These are phyloP conservation scores for Hippoglossus stenolepis DNA, from an alignment of 2,113 vertebrate species.

Conservation along the genomic window DNA sequence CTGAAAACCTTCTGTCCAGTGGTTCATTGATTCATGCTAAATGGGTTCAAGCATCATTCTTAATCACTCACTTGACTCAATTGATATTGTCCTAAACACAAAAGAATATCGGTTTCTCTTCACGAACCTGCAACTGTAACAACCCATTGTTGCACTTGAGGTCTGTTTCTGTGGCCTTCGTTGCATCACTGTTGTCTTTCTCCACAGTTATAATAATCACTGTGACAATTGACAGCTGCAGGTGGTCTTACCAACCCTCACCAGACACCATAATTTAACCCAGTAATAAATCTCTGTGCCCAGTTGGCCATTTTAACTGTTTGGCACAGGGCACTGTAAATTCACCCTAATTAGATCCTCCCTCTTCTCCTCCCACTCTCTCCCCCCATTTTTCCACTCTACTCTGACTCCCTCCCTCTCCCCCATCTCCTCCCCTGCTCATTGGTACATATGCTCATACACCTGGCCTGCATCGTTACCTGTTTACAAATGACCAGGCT, in stretches of 20 bases:
- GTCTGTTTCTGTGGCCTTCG: slow-evolving; percentile 35
- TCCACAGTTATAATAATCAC: slow-evolving; percentile 67
- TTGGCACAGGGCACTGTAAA: slow-evolving; percentile 80
- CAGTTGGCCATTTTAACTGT: slow-evolving; percentile 80
- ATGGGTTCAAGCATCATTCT: slow-evolving; percentile 71
- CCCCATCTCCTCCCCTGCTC: slow-evolving; percentile 71
- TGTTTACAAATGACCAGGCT: slow-evolving; percentile 97
- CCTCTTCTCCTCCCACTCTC: slow-evolving; percentile 65
- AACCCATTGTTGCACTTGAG: slow-evolving; percentile 4
- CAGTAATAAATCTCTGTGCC: slow-evolving; percentile 78
- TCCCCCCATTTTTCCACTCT: slow-evolving; percentile 53
- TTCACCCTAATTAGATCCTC: slow-evolving; percentile 80
- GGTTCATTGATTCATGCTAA: slow-evolving; percentile 80
- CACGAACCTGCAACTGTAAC: slow-evolving; percentile 22
- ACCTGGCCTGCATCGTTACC: slow-evolving; percentile 95
- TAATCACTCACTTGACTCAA: slow-evolving; percentile 70
- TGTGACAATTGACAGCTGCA: slow-evolving; percentile 73
- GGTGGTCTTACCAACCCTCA: slow-evolving; percentile 68
- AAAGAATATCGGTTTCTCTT: slow-evolving; percentile 49
- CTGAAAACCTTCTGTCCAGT: slow-evolving; percentile 72
- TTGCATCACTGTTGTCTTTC: slow-evolving; percentile 40
- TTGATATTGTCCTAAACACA: slow-evolving; percentile 68
- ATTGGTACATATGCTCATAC: slow-evolving; percentile 86
- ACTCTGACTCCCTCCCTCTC: slow-evolving; percentile 56
- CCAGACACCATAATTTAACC: slow-evolving; percentile 78